Evolutionary conservation across 2,888 invertebrate species (phyloP), one percentile per base, ranked within the genome.

Genomic region (Ennomos fuscantarius): DNA sequence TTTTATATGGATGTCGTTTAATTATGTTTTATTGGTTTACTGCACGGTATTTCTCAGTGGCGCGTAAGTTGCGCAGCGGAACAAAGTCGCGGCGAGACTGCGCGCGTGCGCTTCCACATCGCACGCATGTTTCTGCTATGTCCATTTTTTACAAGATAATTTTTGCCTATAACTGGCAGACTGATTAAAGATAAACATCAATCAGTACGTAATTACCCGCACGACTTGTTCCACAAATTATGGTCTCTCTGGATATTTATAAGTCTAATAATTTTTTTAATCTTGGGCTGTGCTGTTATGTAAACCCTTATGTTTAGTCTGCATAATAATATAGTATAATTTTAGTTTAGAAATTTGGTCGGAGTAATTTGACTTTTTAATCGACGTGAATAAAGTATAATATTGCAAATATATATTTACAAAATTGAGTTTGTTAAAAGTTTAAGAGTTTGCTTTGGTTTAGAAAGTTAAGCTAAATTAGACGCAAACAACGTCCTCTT

Each of bases 71-170:
- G 69, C 68, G 77, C 80, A 80, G 77, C 69, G 73, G 69, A 73
- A 68, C 60, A 70, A 53, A 50, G 79, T 70, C 79, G 78, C 78
- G 76, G 57, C 73, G 73, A 73, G 79, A 86, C 86, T 83, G 83
- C 69, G 67, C 69, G 68, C 69, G 68, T 67, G 71, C 76, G 68
- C 45, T 49, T 59, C 45, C 65, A 51, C 58, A 49, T 55, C n/a
- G 60, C 62, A 55, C 47, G 55, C 56, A 64, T 70, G 72, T 78
- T 72, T 67, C 3, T 24, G 24, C 24, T 24, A 62, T 60, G 60
- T 57, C 45, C 32, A 70, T 72, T 72, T 70, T 71, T 71, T 73
- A 71, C 69, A 66, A 64, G 59, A 62, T 49, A 66, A 69, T 74
- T 73, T 74, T 75, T 70, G 55, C 66, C 62, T 62, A 50, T 60